Conservation (phyloP, 2,113 vertebrate genomes). For the Ancistrus triradiatus region DNA sequence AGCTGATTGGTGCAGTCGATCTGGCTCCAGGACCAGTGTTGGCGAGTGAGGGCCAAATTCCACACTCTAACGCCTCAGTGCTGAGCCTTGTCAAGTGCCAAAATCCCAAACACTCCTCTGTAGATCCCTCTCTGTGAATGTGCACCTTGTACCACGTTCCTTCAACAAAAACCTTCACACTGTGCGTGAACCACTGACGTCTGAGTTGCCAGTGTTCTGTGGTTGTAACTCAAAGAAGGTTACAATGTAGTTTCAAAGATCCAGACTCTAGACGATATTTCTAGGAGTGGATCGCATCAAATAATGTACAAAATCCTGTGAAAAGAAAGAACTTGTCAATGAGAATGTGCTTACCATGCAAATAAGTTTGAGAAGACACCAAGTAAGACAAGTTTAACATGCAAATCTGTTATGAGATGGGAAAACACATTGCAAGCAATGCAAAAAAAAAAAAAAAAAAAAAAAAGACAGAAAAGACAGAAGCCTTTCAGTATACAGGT, state of each 20-base stretch:
- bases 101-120: constrained; percentile 58
- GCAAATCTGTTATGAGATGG: too few relatives aligned
- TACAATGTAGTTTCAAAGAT: too few relatives aligned
- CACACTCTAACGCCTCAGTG: constrained; percentile 65
- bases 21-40: constrained; percentile 70
- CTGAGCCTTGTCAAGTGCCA: constrained; percentile 60
- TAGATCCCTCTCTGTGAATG: constrained; percentile 56
- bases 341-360: too few relatives aligned
- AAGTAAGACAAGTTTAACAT: too few relatives aligned
- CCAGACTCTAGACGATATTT: not conserved
- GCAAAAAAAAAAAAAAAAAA: too few relatives aligned
- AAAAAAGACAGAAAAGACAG: too few relatives aligned
- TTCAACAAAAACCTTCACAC: constrained; percentile 21
- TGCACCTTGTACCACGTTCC: constrained; percentile 49
- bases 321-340: too few relatives aligned
- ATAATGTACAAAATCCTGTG: too few relatives aligned
- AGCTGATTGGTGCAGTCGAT: constrained; percentile 54
- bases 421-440: too few relatives aligned
- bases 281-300: too few relatives aligned
- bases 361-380: too few relatives aligned
- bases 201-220: constrained; percentile 13
- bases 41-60: constrained; percentile 71
- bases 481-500: too few relatives aligned
- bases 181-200: constrained; percentile 3
- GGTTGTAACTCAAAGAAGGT: not conserved